Evolutionary conservation across 1,140 invertebrate species (phyloP).

Genomic region (Saxidomus purpurata): DNA sequence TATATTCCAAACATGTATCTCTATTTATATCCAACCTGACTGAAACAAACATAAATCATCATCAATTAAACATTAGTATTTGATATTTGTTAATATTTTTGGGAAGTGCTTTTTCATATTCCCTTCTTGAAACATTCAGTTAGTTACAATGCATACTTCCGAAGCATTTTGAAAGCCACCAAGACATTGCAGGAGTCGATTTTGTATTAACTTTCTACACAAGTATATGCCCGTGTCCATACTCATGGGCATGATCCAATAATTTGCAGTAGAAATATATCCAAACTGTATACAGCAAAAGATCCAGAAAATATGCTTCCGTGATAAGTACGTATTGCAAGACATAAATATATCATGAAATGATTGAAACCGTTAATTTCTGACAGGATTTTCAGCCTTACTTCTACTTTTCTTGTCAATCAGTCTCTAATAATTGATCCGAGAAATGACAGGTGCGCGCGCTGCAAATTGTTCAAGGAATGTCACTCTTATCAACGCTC

Average conservation of each 20-base stretch:
- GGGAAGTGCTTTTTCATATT: not conserved
- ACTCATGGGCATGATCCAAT: too few species aligned
- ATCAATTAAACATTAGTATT: not conserved
- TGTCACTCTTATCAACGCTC: slow-evolving; percentile 45
- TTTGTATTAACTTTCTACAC: too few species aligned
- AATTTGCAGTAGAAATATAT: too few species aligned
- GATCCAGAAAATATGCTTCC: not conserved
- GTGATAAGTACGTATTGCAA: not conserved
- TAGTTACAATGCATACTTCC: too few species aligned
- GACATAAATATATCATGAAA: not conserved
- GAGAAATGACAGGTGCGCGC: slow-evolving; percentile 48
- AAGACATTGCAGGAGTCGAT: too few species aligned
- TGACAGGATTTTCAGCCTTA: not conserved
- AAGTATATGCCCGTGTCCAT: too few species aligned
- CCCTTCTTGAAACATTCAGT: not conserved
- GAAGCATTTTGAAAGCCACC: too few species aligned
- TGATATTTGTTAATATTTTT: too few species aligned
- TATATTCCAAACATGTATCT: not conserved
- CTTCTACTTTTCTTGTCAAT: slow-evolving; percentile 46
- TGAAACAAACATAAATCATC: not conserved
- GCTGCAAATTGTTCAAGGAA: slow-evolving; percentile 61
- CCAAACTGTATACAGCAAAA: not conserved
- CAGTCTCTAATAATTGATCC: slow-evolving; percentile 29
- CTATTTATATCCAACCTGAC: not conserved
- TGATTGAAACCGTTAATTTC: not conserved